Evolutionary conservation across 2,113 vertebrate species (phyloP).

Genomic region (Camelus bactrianus): DNA sequence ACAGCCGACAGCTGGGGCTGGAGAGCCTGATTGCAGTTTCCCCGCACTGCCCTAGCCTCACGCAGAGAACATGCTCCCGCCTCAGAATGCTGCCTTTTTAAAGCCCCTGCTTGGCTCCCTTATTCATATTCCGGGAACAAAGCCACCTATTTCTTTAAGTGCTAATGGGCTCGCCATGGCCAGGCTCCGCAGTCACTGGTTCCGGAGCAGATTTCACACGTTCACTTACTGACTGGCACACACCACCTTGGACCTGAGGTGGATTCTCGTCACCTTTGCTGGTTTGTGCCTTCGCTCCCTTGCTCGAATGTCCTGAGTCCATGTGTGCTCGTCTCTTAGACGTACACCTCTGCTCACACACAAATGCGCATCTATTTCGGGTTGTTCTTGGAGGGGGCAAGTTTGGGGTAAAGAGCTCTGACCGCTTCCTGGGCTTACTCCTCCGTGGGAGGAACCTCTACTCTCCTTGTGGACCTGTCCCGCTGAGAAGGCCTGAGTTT

Average conservation of each 20-base stretch:
- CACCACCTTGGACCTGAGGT: background rate
- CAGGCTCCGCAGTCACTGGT: background rate
- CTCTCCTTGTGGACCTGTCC: background rate
- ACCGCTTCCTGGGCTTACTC: background rate
- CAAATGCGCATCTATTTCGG: background rate
- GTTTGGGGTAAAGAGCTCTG: background rate
- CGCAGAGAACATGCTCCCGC: background rate
- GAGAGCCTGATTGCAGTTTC: background rate
- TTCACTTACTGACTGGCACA: background rate
- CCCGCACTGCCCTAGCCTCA: background rate
- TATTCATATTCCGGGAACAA: constrained; percentile 1
- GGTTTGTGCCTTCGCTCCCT: background rate
- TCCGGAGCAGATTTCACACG: background rate
- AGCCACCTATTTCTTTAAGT: background rate
- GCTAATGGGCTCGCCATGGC: background rate
- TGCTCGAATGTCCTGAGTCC: background rate
- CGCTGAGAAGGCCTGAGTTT: background rate
- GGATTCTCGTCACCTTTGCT: background rate
- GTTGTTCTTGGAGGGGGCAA: background rate
- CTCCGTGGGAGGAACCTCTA: background rate
- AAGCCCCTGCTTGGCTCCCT: background rate
- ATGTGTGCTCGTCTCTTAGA: background rate
- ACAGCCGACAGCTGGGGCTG: accelerated
- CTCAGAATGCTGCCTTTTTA: background rate
- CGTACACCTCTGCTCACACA: background rate